These are phyloP conservation scores for Microchrysa polita DNA, from an alignment of 2,888 invertebrate species.

Conservation along the genomic window DNA sequence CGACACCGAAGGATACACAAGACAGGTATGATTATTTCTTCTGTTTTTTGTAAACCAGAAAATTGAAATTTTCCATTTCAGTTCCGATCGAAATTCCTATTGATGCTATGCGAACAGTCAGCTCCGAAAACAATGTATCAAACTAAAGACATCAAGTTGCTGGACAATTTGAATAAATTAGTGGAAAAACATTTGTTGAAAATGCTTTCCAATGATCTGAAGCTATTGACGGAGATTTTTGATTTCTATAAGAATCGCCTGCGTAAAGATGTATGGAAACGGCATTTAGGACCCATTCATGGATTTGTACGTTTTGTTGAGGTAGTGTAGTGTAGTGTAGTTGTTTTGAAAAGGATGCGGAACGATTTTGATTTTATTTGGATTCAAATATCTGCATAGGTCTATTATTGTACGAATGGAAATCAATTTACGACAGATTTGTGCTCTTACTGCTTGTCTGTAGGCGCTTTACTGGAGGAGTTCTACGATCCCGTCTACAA, in stretches of 20 bases:
- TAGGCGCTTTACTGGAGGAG: slow-evolving; percentile 58
- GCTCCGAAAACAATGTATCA: slow-evolving; percentile 55
- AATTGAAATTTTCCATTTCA: slow-evolving; percentile 12
- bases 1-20: slow-evolving; percentile 39
- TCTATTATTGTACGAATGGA: slow-evolving; percentile 38
- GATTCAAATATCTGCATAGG: neutral
- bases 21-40: slow-evolving; percentile 45
- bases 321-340: too few relatives aligned
- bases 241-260: slow-evolving; percentile 57
- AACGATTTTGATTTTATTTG: too few relatives aligned
- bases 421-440: slow-evolving; percentile 48
- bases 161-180: slow-evolving; percentile 52
- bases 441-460: slow-evolving; percentile 58
- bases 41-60: too few relatives aligned
- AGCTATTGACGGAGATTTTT: slow-evolving; percentile 53
- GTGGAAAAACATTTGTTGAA: neutral
- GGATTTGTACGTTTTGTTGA: slow-evolving; percentile 53
- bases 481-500: slow-evolving; percentile 58
- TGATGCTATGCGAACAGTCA: slow-evolving; percentile 58
- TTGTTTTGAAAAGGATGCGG: too few relatives aligned
- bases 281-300: slow-evolving; percentile 58
- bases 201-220: slow-evolving; percentile 7
- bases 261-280: slow-evolving; percentile 57
- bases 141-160: slow-evolving; percentile 51
- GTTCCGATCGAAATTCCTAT: slow-evolving; percentile 51